phyloP scores from a whole-genome alignment of 30 jellyfish, hydroid and myxozoan species.

The Aurelia coerulea region DNA sequence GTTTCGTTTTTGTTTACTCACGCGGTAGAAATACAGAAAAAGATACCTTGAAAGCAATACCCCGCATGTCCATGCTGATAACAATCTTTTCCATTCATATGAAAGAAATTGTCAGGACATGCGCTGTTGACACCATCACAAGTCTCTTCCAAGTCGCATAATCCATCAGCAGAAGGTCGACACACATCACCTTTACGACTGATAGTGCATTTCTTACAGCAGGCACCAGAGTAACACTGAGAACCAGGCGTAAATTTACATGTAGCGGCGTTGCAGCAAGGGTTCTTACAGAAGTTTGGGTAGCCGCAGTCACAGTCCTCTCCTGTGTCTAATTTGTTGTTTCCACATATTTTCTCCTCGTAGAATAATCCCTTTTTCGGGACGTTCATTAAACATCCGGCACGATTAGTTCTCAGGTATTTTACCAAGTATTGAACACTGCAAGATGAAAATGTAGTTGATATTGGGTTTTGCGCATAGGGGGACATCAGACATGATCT shows the following conservation, averaged over 20 bases:
- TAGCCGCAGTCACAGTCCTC: conserved; percentile 77
- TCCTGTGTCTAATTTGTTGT: conserved; percentile 54
- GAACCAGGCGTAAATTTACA: conserved; percentile 64
- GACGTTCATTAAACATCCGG: conserved; percentile 40
- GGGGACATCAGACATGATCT: conserved; percentile 64
- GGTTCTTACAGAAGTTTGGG: conserved; percentile 45
- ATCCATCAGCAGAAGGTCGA: conserved; percentile 21
- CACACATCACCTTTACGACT: conserved; percentile 39
- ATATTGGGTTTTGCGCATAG: conserved; percentile 60
- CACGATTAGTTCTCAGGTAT: conserved; percentile 24
- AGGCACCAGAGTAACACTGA: conserved; percentile 51
- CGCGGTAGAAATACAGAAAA: no score
- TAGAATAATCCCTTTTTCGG: conserved; percentile 28
- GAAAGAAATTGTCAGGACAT: conserved; percentile 47
- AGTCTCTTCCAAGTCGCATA: conserved; percentile 47
- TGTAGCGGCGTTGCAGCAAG: conserved; percentile 63
- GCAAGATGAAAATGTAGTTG: conserved; percentile 69
- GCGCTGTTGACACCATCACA: conserved; percentile 53
- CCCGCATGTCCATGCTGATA: conserved; percentile 31
- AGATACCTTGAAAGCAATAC: conserved; percentile 33
- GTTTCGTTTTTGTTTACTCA: no score
- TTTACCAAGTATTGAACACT: conserved; percentile 46
- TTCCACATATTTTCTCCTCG: conserved; percentile 46
- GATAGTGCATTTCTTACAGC: conserved; percentile 50
- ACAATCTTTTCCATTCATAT: conserved; percentile 46